Evolutionary conservation across 1,140 invertebrate species (phyloP), one percentile per base, ranked within the genome.

Genomic region (Caenorhabditis tropicalis): DNA sequence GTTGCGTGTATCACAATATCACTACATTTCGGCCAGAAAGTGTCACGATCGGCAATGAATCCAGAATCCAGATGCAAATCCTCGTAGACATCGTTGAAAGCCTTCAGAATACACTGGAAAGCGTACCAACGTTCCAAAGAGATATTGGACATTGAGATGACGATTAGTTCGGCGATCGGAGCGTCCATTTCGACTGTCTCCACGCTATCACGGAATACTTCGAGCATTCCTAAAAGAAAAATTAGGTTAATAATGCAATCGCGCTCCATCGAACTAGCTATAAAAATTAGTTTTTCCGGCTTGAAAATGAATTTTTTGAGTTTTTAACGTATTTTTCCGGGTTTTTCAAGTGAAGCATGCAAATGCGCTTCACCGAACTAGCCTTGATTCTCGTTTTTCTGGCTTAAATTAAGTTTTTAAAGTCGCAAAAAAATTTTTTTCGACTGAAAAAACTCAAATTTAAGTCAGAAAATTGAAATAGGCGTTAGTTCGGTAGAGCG

Each of bases 41-140:
- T 74, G 65, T 74, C 65, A 43, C 65, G 65, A 43, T 74, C 65
- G n/a, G 65, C 33, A 46, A 74, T 74, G 65, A 74, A 74, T 43
- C 36, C 65, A 9, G 65, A 74, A 31, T 74, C 65, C 7, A 74
- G n/a, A 12, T 74, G 65, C 15, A 74, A n/a, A 74, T 74, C 65
- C 65, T 74, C 65, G 65, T 43, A 74, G 65, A 74, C 65, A 36
- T 74, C 65, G 65, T 46, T 74, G 36, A 74, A 74, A 2, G 65
- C 65, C 24, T 74, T 74, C 2, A 74, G 36, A 2, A 74, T 74
- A n/a, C 65, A 74, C n/a, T 74, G 65, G 36, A 74, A 74, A 5
- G 65, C 65, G 36, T 74, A 74, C 65, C 65, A 74, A 10, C 65
- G 36, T 24, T 74, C 65, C 6, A 74, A 36, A 9, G 65, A 74